Percentiles rank a stretch among this genome's conserved stretches.
Evolutionary conservation across 2,888 invertebrate species (phyloP).

Genomic region (Lithodes maja): DNA sequence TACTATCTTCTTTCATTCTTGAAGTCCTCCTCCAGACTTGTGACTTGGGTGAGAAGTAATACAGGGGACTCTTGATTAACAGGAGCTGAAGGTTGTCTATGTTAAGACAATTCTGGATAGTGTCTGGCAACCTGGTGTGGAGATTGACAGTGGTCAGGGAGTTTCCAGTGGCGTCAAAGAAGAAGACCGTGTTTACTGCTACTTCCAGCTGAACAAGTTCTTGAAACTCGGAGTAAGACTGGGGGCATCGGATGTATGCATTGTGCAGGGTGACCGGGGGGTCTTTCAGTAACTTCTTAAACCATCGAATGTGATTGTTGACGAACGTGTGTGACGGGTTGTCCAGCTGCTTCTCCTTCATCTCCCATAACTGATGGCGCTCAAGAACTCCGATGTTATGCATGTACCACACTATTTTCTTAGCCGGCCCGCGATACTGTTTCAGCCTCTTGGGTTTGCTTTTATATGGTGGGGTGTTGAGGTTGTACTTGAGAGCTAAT

Average conservation of each 20-base stretch:
- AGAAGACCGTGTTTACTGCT: neutral
- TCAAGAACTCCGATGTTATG: neutral
- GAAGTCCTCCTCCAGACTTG: neutral
- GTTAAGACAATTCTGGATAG: neutral
- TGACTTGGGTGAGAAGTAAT: neutral
- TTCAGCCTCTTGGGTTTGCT: neutral
- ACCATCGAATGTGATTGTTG: conserved; percentile 22
- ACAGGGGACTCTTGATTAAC: conserved; percentile 22
- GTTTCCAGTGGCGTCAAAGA: neutral
- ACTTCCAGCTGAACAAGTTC: conserved; percentile 1
- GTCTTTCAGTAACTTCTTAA: neutral
- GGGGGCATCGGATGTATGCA: neutral
- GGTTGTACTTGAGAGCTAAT: neutral
- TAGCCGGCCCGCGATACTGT: neutral
- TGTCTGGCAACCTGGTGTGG: neutral
- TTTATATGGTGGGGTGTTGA: neutral
- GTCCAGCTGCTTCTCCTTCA: neutral
- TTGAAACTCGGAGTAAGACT: neutral
- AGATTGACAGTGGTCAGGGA: neutral
- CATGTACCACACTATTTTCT: neutral
- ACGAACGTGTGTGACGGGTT: conserved; percentile 3
- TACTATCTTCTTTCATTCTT: conserved; percentile 1
- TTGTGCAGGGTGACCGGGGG: neutral
- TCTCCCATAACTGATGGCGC: neutral
- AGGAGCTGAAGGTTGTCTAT: neutral